These are phyloP conservation scores for Spatulosminthurus flaviceps DNA, from an alignment of 2,888 invertebrate species.

Conservation along the genomic window DNA sequence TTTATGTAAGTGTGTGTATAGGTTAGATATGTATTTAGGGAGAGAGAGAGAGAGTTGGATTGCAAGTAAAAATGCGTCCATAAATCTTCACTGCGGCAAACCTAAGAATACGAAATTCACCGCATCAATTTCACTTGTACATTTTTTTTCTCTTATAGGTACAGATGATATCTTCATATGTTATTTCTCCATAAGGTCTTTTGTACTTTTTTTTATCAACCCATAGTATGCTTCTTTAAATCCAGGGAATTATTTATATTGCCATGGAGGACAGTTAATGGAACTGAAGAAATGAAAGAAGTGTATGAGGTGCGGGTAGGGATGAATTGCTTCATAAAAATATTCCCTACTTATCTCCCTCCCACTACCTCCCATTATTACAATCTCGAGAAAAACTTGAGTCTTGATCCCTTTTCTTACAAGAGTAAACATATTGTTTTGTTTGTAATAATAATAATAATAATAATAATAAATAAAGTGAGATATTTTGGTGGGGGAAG, in stretches of 20 bases:
- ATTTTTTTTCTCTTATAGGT: background rate
- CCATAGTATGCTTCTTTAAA: slow-evolving; percentile 7
- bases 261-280: slow-evolving; percentile 12
- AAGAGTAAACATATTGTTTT: no score
- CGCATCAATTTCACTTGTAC: slow-evolving; percentile 17
- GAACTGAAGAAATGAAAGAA: slow-evolving; percentile 6
- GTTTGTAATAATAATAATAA: no score
- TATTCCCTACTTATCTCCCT: background rate
- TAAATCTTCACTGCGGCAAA: slow-evolving; percentile 41
- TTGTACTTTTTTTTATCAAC: background rate
- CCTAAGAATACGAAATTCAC: slow-evolving; percentile 18
- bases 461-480: no score
- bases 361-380: background rate
- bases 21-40: no score
- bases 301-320: background rate
- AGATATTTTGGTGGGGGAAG: no score
- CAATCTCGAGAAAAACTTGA: no score
- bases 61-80: slow-evolving; percentile 21
- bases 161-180: background rate
- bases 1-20: no score
- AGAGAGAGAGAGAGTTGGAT: background rate
- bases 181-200: background rate
- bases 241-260: background rate
- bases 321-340: background rate
- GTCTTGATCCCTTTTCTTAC: no score